Percentiles rank a stretch among this genome's conserved stretches.
phyloP scores from a whole-genome alignment of 1,140 invertebrate genomes.

The Arion vulgaris region DNA sequence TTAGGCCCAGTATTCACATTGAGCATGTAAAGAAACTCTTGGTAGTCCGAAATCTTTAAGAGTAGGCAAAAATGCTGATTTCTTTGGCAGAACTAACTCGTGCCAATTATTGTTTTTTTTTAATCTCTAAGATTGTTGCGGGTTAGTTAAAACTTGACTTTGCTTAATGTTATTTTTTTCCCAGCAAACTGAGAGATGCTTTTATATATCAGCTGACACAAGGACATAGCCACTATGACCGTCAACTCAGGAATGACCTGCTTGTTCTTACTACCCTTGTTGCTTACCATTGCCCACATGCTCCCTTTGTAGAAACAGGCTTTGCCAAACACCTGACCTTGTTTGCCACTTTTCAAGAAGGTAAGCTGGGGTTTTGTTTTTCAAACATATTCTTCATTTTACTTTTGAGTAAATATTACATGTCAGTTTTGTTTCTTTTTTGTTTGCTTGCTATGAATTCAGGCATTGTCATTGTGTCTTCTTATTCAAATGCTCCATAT shows the following conservation, averaged over 20 bases:
- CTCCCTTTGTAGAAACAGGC: slow-evolving; percentile 73
- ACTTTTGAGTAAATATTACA: not conserved
- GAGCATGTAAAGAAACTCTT: no score
- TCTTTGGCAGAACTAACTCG: no score
- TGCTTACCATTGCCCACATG: slow-evolving; percentile 57
- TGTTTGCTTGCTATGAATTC: no score
- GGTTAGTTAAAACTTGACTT: no score
- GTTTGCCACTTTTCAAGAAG: slow-evolving; percentile 73
- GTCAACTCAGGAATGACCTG: slow-evolving; percentile 72
- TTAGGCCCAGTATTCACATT: no score
- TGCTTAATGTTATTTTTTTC: slow-evolving; percentile 30
- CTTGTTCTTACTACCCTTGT: slow-evolving; percentile 68
- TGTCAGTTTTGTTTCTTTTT: no score
- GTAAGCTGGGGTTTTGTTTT: slow-evolving; percentile 47
- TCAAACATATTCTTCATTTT: not conserved
- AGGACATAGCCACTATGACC: slow-evolving; percentile 71
- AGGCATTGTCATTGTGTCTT: no score
- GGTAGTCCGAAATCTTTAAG: no score
- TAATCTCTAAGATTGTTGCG: no score
- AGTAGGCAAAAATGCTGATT: no score
- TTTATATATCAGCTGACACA: slow-evolving; percentile 71
- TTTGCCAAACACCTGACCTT: slow-evolving; percentile 71
- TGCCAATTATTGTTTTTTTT: no score
- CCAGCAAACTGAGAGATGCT: slow-evolving; percentile 70
- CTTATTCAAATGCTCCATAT: no score